Base-by-base conservation (phyloP, 2,888 invertebrate species). In the Pseudeuparius sepicola region DNA sequence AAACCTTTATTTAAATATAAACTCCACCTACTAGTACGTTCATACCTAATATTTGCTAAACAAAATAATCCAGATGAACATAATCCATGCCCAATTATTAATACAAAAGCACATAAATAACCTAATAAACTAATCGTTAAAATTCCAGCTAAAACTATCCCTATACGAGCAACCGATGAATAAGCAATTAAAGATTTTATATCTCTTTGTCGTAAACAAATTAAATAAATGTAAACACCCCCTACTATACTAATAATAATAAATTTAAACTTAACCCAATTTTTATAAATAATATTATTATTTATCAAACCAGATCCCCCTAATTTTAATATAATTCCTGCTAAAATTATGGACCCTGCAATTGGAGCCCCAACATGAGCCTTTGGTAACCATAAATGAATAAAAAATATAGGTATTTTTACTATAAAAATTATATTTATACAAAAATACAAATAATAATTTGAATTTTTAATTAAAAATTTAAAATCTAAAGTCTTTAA, bases 351-450 rank as follows among this genome's bases (percentile, higher is more conserved):
- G 2, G 79, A 81, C 0, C 80, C 79, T 2, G 73, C 67, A 44
- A 80, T 67, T 3, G 81, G 78, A 36, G 80, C 80, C 45, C 81
- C 80, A 2, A 81, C 78, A 73, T 81, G 80, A 61, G 80, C 80
- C 34, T 78, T 78, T 40, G 79, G 79, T 15, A 80, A 57, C 54
- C 80, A 81, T 53, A 78, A 64, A 70, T 81, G 78, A 61, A 73
- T 57, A 54, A 73, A 66, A 73, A 71, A 80, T 56, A 79, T 71
- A 3, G 80, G 79, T 52, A 79, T 68, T 61, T 80, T 80, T 2
- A 79, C 70, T 61, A 79, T 70, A 75, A 80, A 80, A 47, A 74
- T 73, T 44, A 72, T 50, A 55, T 72, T 61, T 54, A 72, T 60
- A 50, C 57, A 65, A 51, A 71, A 59, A 68, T 68, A n/a, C n/a